Conservation (phyloP, 2,888 invertebrate genomes). For the Nomada hirtipes region DNA sequence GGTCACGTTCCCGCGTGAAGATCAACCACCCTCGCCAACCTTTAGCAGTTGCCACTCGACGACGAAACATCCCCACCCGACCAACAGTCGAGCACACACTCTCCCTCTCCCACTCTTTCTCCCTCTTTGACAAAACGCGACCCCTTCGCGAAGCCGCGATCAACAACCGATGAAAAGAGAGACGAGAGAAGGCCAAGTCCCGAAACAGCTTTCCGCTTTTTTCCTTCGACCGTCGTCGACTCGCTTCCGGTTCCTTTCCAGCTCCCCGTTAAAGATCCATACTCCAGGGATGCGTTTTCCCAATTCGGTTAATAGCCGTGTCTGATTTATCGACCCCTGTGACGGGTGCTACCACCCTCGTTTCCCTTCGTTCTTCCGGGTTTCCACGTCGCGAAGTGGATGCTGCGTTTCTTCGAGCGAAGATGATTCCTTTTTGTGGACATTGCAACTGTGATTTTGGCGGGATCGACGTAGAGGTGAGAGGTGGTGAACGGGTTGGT, state of each 20-base stretch:
- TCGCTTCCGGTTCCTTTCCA: conserved; percentile 48
- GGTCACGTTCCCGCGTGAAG: conserved; percentile 49
- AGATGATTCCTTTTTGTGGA: too few species aligned
- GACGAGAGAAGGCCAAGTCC: conserved; percentile 38
- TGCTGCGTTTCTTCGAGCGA: too few species aligned
- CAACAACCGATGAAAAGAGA: not conserved
- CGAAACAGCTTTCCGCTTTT: conserved; percentile 50
- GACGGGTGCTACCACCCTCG: not conserved
- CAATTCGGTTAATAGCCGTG: conserved; percentile 60
- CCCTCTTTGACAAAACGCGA: conserved; percentile 40
- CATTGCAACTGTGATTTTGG: too few species aligned
- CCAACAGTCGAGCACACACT: not conserved
- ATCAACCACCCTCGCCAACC: conserved; percentile 54
- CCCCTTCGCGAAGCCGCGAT: conserved; percentile 20
- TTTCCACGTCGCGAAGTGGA: not conserved
- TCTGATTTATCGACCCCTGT: conserved; percentile 53
- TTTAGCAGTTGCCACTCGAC: conserved; percentile 52
- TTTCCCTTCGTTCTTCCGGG: conserved; percentile 15
- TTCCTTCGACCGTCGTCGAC: conserved; percentile 54
- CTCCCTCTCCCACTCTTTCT: conserved; percentile 34
- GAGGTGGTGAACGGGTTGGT: too few species aligned
- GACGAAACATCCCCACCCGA: conserved; percentile 46
- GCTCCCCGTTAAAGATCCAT: not conserved
- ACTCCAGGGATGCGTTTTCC: conserved; percentile 33
- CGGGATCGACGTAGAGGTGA: too few species aligned